Conservation (phyloP, 2,113 vertebrate species). For the Lota lota region DNA sequence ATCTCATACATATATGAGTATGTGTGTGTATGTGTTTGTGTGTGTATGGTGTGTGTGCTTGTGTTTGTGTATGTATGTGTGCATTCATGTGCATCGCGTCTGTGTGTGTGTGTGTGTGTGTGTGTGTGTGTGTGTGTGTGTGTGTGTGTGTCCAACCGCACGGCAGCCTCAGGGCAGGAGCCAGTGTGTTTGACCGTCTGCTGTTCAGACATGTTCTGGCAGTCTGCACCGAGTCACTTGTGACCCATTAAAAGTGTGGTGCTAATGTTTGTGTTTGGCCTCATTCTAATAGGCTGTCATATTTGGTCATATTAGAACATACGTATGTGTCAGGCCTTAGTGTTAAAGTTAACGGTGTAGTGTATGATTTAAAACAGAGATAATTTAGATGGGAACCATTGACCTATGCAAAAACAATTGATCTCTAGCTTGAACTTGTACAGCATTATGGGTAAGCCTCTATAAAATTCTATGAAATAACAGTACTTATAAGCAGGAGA, state of each 20-base stretch:
- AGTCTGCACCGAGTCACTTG: not conserved
- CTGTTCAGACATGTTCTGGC: slow-evolving; percentile 10
- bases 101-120: slow-evolving; percentile 4
- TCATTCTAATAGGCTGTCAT: too few species aligned
- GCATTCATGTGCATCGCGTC: not conserved
- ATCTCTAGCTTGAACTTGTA: too few species aligned
- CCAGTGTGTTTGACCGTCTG: slow-evolving; percentile 3
- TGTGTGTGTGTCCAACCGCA: slow-evolving; percentile 9
- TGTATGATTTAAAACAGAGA: too few species aligned
- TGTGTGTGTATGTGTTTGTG: not conserved
- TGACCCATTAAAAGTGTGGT: not conserved
- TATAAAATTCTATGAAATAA: too few species aligned
- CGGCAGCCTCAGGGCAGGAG: slow-evolving; percentile 9
- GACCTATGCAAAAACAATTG: too few species aligned
- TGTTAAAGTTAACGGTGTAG: too few species aligned
- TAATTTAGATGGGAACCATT: too few species aligned
- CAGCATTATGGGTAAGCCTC: too few species aligned
- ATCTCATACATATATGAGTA: not conserved
- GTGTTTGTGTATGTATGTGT: slow-evolving; percentile 1
- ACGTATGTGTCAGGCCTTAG: too few species aligned
- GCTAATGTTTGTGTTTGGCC: slow-evolving; percentile 3
- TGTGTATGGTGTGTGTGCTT: not conserved
- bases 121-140: not conserved
- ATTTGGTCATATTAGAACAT: too few species aligned
- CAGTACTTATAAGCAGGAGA: too few species aligned